Base-by-base conservation (phyloP, 1,140 invertebrate species). In the Drosophila melanogaster region DNA sequence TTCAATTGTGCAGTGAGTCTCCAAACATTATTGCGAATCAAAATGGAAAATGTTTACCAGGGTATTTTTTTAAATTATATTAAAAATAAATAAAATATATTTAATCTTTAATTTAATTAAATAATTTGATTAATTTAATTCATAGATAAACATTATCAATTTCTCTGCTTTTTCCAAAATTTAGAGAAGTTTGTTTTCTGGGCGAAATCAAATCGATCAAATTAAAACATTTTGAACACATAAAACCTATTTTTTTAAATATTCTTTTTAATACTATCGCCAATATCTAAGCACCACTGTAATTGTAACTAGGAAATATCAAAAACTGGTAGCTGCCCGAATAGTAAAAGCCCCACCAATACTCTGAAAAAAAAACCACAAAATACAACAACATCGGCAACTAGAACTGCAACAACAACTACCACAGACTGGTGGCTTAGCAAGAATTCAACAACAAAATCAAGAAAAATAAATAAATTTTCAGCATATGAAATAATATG, bases 401-500 rank as follows among this genome's bases (percentile, higher is more conserved):
- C 67, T 73, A 75, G 67, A 76, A 76, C 70, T 65, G 59, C 69
- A 76, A 56, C 49, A 66, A 74, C 58, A 79, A 53, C 56, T 67
- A 55, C 57, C 30, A 70, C 41, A 46, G 30, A 51, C 61, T 40
- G 35, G 60, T 66, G 53, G 41, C 71, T 76, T 53, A 54, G 53
- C 76, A 73, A 79, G 83, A 87, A 86, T 87, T 70, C 62, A 77
- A 77, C 70, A 71, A 79, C 65, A 56, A 44, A 38, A 65, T 51
- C 71, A 47, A 84, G 75, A 61, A 66, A 77, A 73, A 54, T 64
- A 62, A 74, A 81, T 78, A 78, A 76, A 79, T 83, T 77, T 86
- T 86, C 79, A 86, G 79, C 83, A 86, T 87, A 86, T 86, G 83
- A 83, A 86, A 81, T 85, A 85, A 86, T 85, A 87, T 83, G 70